Conservation (phyloP, 1,140 invertebrate genomes). For the Caenorhabditis briggsae region DNA sequence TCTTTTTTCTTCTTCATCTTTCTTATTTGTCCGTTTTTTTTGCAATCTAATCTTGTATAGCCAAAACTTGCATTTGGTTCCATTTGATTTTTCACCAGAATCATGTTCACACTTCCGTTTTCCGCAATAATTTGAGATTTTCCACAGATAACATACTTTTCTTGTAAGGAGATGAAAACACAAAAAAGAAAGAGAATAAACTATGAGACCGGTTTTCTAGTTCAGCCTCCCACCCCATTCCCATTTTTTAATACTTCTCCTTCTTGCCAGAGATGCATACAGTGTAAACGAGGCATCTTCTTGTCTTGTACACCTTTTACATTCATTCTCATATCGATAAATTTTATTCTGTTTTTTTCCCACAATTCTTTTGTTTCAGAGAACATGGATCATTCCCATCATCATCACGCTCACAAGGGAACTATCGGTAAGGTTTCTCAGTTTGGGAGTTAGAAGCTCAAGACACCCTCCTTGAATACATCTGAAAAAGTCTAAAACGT, state of each 20-base stretch:
- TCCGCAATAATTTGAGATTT: constrained; percentile 4
- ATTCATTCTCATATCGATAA: neutral
- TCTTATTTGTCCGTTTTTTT: neutral
- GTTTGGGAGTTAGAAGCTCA: neutral
- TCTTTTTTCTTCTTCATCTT: neutral
- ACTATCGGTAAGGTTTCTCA: neutral
- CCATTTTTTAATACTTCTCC: neutral
- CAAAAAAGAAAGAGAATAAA: constrained; percentile 1
- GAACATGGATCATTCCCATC: constrained; percentile 42
- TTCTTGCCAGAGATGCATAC: neutral
- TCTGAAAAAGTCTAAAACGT: no score
- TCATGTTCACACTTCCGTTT: constrained; percentile 27
- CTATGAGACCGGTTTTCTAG: constrained; percentile 34
- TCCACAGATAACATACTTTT: neutral
- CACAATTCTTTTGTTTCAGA: neutral
- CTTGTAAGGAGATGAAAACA: no score
- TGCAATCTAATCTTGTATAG: neutral
- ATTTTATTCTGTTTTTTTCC: neutral
- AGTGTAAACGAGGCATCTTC: constrained; percentile 31
- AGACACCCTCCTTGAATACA: no score
- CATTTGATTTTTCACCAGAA: constrained; percentile 5
- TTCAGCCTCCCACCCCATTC: neutral
- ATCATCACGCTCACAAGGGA: constrained; percentile 40
- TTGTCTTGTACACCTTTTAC: neutral
- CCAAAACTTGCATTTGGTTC: neutral